These are phyloP conservation scores for Caenorhabditis sp. DNA, from an alignment of 2,888 invertebrate species.

Conservation along the genomic window DNA sequence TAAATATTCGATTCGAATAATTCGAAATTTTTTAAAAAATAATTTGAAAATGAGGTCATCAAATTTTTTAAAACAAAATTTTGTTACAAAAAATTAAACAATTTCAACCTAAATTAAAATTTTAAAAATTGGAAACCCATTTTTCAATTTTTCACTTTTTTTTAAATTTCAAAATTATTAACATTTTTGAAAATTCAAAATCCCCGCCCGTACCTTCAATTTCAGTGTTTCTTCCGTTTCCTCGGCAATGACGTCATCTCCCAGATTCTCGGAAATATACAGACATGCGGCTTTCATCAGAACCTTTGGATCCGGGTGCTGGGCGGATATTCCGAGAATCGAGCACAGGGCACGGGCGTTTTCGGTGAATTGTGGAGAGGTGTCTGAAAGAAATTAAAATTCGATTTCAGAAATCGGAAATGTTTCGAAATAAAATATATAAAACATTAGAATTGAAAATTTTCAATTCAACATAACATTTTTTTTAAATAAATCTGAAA, in stretches of 20 bases:
- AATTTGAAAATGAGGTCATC: too few species aligned
- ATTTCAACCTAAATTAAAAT: background rate
- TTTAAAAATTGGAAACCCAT: background rate
- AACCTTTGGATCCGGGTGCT: constrained; percentile 64
- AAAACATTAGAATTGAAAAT: too few species aligned
- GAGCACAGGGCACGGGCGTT: constrained; percentile 62
- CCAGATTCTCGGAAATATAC: constrained; percentile 67
- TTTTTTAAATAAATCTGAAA: too few species aligned
- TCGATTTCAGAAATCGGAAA: background rate
- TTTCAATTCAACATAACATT: too few species aligned
- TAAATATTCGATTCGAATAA: too few species aligned
- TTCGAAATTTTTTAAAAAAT: too few species aligned
- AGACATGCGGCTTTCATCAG: constrained; percentile 68
- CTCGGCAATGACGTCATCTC: constrained; percentile 48
- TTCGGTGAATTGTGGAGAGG: constrained; percentile 55
- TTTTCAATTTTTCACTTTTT: too few species aligned
- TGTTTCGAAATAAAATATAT: too few species aligned
- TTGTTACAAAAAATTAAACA: too few species aligned
- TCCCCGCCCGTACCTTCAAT: constrained; percentile 23
- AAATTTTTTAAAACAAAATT: too few species aligned
- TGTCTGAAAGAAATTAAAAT: constrained; percentile 36
- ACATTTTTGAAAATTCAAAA: background rate
- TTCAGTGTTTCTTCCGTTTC: constrained; percentile 55
- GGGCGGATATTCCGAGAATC: constrained; percentile 61
- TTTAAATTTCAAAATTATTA: background rate